A percentile compares a stretch with the other conserved stretches of the same genome.
Conservation (phyloP, 2,113 vertebrate species). For the Orcinus orca region DNA sequence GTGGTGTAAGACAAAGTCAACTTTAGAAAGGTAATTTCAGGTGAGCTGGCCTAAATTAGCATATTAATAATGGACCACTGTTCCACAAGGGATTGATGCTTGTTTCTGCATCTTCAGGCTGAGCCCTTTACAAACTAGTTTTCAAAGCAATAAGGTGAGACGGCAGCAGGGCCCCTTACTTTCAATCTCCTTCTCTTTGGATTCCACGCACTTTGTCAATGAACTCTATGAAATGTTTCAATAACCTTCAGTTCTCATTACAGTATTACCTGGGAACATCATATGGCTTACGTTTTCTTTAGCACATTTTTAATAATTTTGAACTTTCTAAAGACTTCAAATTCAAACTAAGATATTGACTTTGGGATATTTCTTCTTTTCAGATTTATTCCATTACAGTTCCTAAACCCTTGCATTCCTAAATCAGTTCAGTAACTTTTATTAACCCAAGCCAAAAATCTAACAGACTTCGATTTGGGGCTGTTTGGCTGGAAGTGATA, state of each 20-base stretch:
- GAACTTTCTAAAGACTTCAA: slow-evolving; percentile 48
- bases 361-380: not conserved
- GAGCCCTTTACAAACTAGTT: not conserved
- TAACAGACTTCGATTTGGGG: not conserved
- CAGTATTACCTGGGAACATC: slow-evolving; percentile 39
- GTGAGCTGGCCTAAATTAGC: slow-evolving; percentile 64
- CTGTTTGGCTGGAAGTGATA: rapidly evolving
- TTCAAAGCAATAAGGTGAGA: slow-evolving; percentile 32
- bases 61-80: slow-evolving; percentile 38
- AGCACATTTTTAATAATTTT: slow-evolving; percentile 5
- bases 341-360: slow-evolving; percentile 13
- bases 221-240: slow-evolving; percentile 67
- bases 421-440: slow-evolving; percentile 20
- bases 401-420: not conserved
- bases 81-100: not conserved
- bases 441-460: not conserved
- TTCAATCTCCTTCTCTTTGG: slow-evolving; percentile 51
- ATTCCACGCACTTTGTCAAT: slow-evolving; percentile 44
- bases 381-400: not conserved
- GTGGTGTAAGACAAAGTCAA: slow-evolving; percentile 21
- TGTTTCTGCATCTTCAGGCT: not conserved
- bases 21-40: slow-evolving; percentile 42
- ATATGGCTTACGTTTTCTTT: slow-evolving; percentile 42
- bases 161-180: not conserved
- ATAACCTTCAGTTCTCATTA: slow-evolving; percentile 60